These are phyloP conservation scores for Staurois parvus DNA, from an alignment of 2,797 vertebrate genomes.

Conservation along the genomic window DNA sequence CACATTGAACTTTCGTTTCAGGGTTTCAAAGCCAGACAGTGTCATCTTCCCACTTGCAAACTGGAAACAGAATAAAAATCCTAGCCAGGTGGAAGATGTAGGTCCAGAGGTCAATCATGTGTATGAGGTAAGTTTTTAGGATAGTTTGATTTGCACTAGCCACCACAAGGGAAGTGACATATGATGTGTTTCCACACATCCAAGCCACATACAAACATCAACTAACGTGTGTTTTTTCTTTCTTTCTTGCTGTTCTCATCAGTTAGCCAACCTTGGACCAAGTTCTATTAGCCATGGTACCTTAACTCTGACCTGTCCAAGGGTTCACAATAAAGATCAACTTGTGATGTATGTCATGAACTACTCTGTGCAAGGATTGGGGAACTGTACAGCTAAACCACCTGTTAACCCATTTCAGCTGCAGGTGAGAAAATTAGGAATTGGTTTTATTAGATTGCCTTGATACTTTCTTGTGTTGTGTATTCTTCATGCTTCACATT, in stretches of 20 bases:
- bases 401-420: slow-evolving; percentile 79
- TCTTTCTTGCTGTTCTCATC: slow-evolving; percentile 28
- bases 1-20: slow-evolving; percentile 64
- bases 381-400: slow-evolving; percentile 84
- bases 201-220: neutral
- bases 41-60: slow-evolving; percentile 83
- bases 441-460: neutral
- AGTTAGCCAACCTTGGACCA: slow-evolving; percentile 92
- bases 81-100: slow-evolving; percentile 79
- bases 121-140: slow-evolving; percentile 82
- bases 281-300: slow-evolving; percentile 86
- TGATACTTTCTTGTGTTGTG: neutral
- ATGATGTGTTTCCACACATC: neutral
- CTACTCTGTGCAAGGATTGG: slow-evolving; percentile 78
- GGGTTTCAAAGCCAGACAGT: slow-evolving; percentile 89
- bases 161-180: neutral
- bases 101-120: slow-evolving; percentile 88
- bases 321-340: slow-evolving; percentile 72
- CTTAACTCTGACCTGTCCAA: slow-evolving; percentile 86
- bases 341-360: slow-evolving; percentile 85
- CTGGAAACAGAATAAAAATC: slow-evolving; percentile 80
- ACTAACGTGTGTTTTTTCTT: neutral
- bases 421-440: slow-evolving; percentile 75
- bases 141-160: neutral
- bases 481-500: neutral